These are phyloP conservation scores for Eleginops maclovinus DNA, from an alignment of 2,113 vertebrate genomes.

Conservation along the genomic window DNA sequence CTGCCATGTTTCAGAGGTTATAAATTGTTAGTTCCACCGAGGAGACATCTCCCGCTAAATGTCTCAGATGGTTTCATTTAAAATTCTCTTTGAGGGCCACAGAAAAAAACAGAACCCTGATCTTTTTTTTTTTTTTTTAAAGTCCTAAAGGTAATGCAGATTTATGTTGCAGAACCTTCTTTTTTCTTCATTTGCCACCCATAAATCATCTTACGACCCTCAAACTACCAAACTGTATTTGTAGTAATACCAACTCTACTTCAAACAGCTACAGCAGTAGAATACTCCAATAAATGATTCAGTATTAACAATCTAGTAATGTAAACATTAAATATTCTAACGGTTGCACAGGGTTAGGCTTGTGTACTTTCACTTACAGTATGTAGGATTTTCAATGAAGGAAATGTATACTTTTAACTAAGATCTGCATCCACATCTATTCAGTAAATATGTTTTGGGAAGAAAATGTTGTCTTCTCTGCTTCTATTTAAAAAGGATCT, in stretches of 20 bases:
- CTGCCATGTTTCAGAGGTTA: neutral
- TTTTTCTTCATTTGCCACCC: neutral
- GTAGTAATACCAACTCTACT: neutral
- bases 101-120: neutral
- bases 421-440: neutral
- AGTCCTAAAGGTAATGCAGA: neutral
- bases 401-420: neutral
- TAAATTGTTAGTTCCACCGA: neutral
- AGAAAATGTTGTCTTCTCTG: neutral
- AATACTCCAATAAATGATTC: neutral
- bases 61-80: slow-evolving; percentile 16
- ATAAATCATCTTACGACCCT: neutral
- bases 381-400: no score
- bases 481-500: neutral
- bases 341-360: neutral
- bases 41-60: slow-evolving; percentile 3
- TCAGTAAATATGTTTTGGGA: neutral
- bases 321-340: neutral
- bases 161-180: neutral
- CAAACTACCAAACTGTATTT: neutral
- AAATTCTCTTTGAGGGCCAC: neutral
- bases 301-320: neutral
- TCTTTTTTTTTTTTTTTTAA: no score
- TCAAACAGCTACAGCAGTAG: neutral
- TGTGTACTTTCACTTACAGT: neutral